Percentiles rank a stretch among this genome's conserved stretches.
Conservation (phyloP, 2,888 invertebrate genomes). For the Ernsta delagoae region DNA sequence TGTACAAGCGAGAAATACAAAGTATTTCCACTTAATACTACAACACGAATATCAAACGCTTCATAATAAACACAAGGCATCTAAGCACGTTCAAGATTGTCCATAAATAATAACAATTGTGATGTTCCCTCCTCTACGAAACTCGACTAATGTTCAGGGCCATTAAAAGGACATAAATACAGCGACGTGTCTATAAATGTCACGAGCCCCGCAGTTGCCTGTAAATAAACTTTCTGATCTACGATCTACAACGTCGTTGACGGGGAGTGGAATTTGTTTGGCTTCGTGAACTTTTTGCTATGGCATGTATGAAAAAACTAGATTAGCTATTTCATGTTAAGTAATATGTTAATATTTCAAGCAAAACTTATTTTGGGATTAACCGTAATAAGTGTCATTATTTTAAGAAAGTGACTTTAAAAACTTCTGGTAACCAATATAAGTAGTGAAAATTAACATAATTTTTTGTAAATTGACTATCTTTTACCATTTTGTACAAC, state of each 20-base stretch:
- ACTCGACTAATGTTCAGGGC: conserved; percentile 71
- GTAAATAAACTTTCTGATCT: conserved; percentile 48
- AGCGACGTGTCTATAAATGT: conserved; percentile 75
- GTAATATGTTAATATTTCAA: no score
- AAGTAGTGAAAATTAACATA: no score
- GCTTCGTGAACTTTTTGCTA: neutral
- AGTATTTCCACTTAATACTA: neutral
- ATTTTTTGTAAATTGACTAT: no score
- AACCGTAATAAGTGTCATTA: no score
- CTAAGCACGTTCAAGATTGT: conserved; percentile 40
- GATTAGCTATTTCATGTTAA: no score
- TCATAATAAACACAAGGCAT: neutral
- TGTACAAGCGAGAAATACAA: no score
- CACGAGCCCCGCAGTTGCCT: conserved; percentile 51
- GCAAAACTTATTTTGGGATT: no score
- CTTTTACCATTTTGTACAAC: no score
- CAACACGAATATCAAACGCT: neutral
- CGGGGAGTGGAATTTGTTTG: conserved; percentile 41
- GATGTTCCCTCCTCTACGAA: conserved; percentile 67
- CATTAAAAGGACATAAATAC: conserved; percentile 83
- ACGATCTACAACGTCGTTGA: conserved; percentile 48
- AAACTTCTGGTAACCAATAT: no score
- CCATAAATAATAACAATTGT: conserved; percentile 72
- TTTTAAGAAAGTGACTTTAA: no score
- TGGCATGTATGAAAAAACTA: neutral